These are phyloP conservation scores for Montipora capitata DNA, from an alignment of 92 coral and sea anemone genomes.

Conservation along the genomic window DNA sequence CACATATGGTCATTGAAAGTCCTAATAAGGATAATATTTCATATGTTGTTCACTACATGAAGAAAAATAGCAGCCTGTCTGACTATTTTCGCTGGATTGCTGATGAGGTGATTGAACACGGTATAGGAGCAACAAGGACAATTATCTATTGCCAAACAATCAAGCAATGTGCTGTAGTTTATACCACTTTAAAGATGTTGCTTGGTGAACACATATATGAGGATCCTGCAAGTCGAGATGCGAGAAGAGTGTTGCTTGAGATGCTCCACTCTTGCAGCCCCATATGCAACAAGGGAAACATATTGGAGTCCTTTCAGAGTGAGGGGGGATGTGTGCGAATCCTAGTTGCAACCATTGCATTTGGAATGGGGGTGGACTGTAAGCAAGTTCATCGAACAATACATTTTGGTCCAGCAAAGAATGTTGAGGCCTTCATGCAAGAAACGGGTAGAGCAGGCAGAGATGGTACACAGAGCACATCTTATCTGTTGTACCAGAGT, in stretches of 20 bases:
- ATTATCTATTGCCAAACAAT: conserved; percentile 12
- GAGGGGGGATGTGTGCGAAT: background rate
- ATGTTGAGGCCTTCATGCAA: conserved; percentile 67
- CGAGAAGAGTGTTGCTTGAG: conserved; percentile 49
- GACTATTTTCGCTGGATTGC: conserved; percentile 61
- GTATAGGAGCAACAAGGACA: conserved; percentile 18
- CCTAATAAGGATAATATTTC: conserved; percentile 52
- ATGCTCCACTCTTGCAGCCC: conserved; percentile 78
- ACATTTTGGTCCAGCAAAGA: conserved; percentile 79
- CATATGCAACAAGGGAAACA: conserved; percentile 41
- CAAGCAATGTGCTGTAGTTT: conserved; percentile 4
- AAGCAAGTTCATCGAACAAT: conserved; percentile 57
- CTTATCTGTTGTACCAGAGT: conserved; percentile 54
- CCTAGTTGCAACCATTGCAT: conserved; percentile 67
- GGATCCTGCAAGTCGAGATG: background rate
- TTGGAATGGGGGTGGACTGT: conserved; percentile 77
- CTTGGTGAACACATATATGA: background rate
- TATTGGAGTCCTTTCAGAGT: conserved; percentile 26
- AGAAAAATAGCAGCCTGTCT: conserved; percentile 19
- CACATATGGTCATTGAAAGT: conserved; percentile 11
- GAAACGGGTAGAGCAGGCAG: conserved; percentile 79
- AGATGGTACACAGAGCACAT: conserved; percentile 66
- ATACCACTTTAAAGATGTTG: background rate
- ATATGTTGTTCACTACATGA: conserved; percentile 60
- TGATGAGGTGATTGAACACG: conserved; percentile 40